Percentiles rank a stretch among this genome's conserved stretches.
These are phyloP conservation scores for Myotis yumanensis DNA, from an alignment of 2,113 vertebrate species.

Conservation along the genomic window DNA sequence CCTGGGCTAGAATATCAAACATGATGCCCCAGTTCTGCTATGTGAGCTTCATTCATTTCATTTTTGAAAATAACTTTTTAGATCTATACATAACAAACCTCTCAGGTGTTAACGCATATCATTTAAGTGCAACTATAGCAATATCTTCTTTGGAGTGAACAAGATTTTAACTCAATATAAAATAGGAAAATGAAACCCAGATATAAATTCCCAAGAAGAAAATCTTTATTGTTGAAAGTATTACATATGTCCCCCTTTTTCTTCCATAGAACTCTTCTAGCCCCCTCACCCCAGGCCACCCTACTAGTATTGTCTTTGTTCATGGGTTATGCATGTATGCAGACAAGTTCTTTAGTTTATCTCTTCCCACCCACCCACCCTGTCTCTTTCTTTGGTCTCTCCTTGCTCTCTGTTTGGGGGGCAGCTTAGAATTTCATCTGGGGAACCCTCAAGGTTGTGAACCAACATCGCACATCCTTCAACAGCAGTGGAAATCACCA, in stretches of 20 bases:
- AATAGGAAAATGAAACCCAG: slow-evolving; percentile 39
- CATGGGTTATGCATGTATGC: too few species aligned
- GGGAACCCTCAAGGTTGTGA: not conserved
- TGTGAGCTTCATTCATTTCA: not conserved
- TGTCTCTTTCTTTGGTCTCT: not conserved
- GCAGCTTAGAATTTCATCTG: not conserved
- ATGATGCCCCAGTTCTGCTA: not conserved
- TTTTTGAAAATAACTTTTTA: not conserved
- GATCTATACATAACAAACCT: not conserved
- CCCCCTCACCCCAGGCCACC: too few species aligned
- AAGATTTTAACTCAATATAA: not conserved
- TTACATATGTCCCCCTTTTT: too few species aligned
- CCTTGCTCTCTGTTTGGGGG: not conserved
- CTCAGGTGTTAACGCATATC: not conserved
- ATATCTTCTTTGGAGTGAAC: not conserved
- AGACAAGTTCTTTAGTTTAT: too few species aligned
- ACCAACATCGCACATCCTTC: not conserved
- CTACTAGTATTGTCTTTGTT: too few species aligned
- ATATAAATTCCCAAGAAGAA: not conserved
- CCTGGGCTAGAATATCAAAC: not conserved
- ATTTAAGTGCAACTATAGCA: not conserved
- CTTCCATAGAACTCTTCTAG: too few species aligned
- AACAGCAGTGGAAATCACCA: not conserved
- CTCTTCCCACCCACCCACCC: too few species aligned
- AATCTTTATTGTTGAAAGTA: too few species aligned